phyloP scores from a whole-genome alignment of 2,113 vertebrate species.

The Columba livia region DNA sequence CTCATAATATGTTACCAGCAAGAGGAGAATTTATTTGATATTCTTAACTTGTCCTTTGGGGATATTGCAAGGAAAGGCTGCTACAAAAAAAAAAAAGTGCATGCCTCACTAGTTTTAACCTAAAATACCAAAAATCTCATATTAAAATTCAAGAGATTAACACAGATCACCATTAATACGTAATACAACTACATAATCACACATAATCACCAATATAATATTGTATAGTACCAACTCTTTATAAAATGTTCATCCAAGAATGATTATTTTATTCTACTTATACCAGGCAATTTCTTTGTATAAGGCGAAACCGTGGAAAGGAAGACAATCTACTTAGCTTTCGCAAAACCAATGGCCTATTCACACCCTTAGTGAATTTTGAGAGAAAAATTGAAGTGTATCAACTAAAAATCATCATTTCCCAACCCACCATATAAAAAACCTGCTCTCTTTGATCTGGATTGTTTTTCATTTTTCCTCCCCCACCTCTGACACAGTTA shows the following conservation, averaged over 20 bases:
- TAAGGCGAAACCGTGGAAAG: neutral
- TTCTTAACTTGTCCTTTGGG: neutral
- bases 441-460: fast-evolving
- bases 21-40: neutral
- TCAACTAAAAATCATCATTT: neutral
- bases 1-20: neutral
- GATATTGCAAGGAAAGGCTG: neutral
- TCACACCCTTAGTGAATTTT: neutral
- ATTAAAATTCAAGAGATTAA: neutral
- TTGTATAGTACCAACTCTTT: neutral
- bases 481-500: neutral
- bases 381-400: neutral
- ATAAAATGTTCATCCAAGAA: neutral
- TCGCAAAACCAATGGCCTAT: neutral
- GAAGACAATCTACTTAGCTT: neutral
- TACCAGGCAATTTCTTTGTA: neutral
- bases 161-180: neutral
- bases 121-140: neutral
- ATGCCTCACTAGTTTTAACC: neutral
- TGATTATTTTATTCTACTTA: neutral
- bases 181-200: neutral
- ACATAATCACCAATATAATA: neutral
- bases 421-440: neutral
- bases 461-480: neutral
- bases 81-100: neutral